A percentile compares a stretch with the other conserved stretches of the same genome.
These are phyloP conservation scores for Bombyx mandarina DNA, from an alignment of 1,140 invertebrate species.

Conservation along the genomic window DNA sequence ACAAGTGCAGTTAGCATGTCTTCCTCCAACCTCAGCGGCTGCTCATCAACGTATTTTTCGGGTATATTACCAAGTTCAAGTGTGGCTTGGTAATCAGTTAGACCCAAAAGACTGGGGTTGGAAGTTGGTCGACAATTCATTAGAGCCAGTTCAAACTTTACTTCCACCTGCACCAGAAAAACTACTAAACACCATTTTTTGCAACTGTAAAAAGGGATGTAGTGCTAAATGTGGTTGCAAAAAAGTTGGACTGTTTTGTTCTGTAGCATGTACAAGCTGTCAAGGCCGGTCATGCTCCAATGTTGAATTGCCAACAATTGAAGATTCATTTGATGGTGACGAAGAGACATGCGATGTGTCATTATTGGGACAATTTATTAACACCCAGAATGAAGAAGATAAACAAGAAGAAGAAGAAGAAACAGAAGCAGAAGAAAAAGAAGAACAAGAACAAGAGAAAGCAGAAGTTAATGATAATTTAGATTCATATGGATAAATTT, in stretches of 20 bases:
- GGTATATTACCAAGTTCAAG: background rate
- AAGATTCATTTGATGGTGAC: conserved; percentile 14
- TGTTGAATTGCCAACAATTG: conserved; percentile 11
- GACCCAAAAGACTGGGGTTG: background rate
- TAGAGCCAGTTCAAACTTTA: background rate
- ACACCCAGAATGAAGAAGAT: conserved; percentile 13
- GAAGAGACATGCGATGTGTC: conserved; percentile 7
- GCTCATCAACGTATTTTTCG: conserved; percentile 14
- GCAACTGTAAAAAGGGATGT: too few species aligned
- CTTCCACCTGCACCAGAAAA: too few species aligned
- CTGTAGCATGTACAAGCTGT: conserved; percentile 24
- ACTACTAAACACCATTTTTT: too few species aligned
- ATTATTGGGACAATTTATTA: background rate
- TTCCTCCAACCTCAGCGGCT: conserved; percentile 39
- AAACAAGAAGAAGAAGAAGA: conserved; percentile 10
- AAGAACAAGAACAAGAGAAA: too few species aligned
- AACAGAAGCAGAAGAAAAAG: background rate
- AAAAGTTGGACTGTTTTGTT: conserved; percentile 21
- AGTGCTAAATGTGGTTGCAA: too few species aligned
- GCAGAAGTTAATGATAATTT: background rate
- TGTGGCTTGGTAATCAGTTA: background rate
- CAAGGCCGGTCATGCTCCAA: conserved; percentile 6
- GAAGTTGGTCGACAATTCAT: too few species aligned
- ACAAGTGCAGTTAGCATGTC: conserved; percentile 31
- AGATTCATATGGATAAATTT: conserved; percentile 7